phyloP scores from a whole-genome alignment of 2,797 vertebrate species.

The Halcyon smyrnensis region DNA sequence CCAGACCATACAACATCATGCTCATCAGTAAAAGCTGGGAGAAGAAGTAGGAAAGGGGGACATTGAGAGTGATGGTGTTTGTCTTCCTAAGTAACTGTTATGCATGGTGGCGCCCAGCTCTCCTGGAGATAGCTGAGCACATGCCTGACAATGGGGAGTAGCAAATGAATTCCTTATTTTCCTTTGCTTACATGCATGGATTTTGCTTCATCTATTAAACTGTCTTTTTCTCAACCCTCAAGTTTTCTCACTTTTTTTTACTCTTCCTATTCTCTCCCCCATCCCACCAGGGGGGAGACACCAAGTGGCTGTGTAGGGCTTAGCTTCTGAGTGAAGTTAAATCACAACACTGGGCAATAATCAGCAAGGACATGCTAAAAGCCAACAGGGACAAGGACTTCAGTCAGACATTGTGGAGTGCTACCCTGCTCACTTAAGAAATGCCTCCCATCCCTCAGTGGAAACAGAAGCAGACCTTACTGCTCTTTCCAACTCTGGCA shows the following conservation, averaged over 20 bases:
- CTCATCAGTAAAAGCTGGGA: too few species aligned
- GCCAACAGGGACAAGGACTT: neutral
- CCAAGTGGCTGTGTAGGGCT: neutral
- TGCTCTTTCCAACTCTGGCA: neutral
- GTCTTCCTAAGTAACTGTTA: too few species aligned
- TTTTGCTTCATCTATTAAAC: neutral
- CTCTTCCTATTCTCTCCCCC: neutral
- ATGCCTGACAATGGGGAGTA: neutral
- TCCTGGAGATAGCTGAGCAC: neutral
- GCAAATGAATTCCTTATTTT: neutral
- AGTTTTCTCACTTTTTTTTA: neutral
- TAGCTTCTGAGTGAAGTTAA: neutral
- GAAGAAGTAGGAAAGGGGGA: neutral
- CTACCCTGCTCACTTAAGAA: neutral
- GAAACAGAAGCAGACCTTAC: neutral
- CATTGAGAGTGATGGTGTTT: neutral
- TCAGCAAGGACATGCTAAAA: neutral
- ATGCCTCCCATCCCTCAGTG: neutral
- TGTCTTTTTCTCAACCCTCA: neutral
- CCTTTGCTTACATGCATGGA: fast-evolving
- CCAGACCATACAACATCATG: too few species aligned
- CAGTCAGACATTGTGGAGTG: neutral
- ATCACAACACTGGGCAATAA: fast-evolving
- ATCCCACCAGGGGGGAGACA: fast-evolving
- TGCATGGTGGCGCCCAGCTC: too few species aligned